Percentiles rank a stretch among this genome's conserved stretches.
Evolutionary conservation across 1,140 invertebrate genomes (phyloP).

Genomic region (Lethrus apterus): DNA sequence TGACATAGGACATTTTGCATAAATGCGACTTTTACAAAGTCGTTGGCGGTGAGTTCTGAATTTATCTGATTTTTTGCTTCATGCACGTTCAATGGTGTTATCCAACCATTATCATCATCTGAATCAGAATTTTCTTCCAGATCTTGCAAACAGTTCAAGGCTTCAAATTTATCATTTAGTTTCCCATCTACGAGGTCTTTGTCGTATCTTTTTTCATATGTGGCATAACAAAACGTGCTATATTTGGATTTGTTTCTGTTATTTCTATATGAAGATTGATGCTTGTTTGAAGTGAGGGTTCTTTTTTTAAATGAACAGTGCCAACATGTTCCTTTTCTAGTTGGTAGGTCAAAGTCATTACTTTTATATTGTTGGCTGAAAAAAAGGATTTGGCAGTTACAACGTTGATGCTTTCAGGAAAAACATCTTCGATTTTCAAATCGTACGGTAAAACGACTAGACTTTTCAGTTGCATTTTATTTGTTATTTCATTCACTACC

Average conservation of each 20-base stretch:
- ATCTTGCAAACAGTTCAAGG: no score
- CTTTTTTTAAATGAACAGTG: conserved; percentile 65
- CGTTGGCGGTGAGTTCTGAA: conserved; percentile 47
- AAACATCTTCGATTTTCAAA: conserved; percentile 71
- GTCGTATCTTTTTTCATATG: conserved; percentile 19
- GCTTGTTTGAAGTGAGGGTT: conserved; percentile 55
- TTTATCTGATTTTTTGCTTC: conserved; percentile 57
- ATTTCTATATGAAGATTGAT: conserved; percentile 43
- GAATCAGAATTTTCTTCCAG: conserved; percentile 35
- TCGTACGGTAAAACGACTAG: conserved; percentile 85
- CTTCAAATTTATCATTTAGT: conserved; percentile 22
- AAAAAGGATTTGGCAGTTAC: conserved; percentile 71
- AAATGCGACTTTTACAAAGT: conserved; percentile 73
- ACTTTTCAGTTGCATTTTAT: conserved; percentile 73
- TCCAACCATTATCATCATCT: conserved; percentile 71
- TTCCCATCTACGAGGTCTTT: conserved; percentile 18
- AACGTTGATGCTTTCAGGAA: no score
- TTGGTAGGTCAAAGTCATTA: conserved; percentile 89
- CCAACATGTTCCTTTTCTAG: conserved; percentile 81
- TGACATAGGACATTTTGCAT: conserved; percentile 96
- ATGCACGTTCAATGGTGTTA: conserved; percentile 79
- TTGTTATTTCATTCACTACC: conserved; percentile 85
- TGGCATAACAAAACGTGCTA: conserved; percentile 52
- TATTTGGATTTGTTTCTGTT: conserved; percentile 33
- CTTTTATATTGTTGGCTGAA: conserved; percentile 87